These are phyloP conservation scores for Megastigmus dorsalis DNA, from an alignment of 2,888 invertebrate genomes.

Conservation along the genomic window DNA sequence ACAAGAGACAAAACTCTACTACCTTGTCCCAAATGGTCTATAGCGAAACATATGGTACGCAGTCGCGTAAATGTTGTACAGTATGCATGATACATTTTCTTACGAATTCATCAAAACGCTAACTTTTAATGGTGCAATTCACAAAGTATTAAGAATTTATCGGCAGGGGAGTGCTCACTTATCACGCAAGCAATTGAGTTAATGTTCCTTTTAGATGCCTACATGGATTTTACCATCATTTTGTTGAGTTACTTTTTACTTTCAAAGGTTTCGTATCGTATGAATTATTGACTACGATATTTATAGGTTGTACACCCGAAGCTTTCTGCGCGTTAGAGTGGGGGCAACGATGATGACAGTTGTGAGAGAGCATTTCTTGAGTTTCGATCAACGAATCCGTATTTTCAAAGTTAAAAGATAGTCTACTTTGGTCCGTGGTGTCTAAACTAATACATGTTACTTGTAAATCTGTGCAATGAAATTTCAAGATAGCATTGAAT, in stretches of 20 bases:
- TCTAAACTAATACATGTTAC: not conserved
- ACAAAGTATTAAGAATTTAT: not conserved
- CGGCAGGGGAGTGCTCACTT: not conserved
- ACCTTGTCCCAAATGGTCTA: no score
- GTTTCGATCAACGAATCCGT: not conserved
- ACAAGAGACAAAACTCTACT: no score
- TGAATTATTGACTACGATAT: not conserved
- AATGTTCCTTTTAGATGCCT: not conserved
- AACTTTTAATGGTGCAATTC: conserved; percentile 8
- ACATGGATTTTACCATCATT: not conserved
- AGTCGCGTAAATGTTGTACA: no score
- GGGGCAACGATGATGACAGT: not conserved
- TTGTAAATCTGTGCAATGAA: not conserved
- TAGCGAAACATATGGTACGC: no score
- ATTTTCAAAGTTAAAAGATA: not conserved
- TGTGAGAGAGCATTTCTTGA: not conserved
- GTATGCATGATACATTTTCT: not conserved
- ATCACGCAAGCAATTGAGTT: not conserved
- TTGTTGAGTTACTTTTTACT: no score
- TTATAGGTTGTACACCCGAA: not conserved
- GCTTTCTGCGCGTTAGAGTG: not conserved
- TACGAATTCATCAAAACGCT: not conserved
- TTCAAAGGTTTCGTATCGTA: no score
- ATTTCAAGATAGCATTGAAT: conserved; percentile 33
- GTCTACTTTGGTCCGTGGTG: no score